Evolutionary conservation across 2,888 invertebrate species (phyloP), one percentile per base, ranked within the genome.

Genomic region (Volucella inanis): DNA sequence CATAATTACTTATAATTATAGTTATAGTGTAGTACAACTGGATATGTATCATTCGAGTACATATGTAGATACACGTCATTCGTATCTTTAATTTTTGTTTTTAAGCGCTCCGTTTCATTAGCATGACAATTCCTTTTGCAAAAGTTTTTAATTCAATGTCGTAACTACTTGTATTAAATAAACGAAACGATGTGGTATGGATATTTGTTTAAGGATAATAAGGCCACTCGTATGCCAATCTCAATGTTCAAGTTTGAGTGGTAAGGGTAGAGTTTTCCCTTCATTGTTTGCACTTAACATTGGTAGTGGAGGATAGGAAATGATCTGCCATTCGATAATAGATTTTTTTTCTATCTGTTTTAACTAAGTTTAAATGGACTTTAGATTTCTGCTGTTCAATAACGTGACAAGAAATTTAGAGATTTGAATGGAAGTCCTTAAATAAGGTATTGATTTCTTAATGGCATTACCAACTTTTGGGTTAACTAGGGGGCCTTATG

Each of bases 121-220:
- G 77, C 52, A 68, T 77, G 68, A 67, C 68, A 77, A 52, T 54
- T 31, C 47, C 54, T 61, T 50, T 68, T 67, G 61, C 59, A 39
- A 68, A 77, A 77, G 77, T 77, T 77, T 77, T 68, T 77, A 77
- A 77, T 68, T 77, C 68, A 76, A 68, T 50, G 68, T 22, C 77
- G 61, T 68, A 68, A 68, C 77, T 77, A 77, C 68, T 68, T 61
- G 50, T 62, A 77, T 68, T 77, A 68, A 77, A 43, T 61, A 45
- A 68, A 68, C 61, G 41, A 54, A 62, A 47, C 45, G 68, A 45
- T 61, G 64, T 64, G 64, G 62, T 47, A 6, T 31, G 6, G 6
- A 31, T 31, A 22, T 61, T 52, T 43, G 43, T 18, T 11, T 14
- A 57, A 59, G 41, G 22, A 43, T 6, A 12, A n/a, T 45, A 4